A percentile compares a stretch with the other conserved stretches of the same genome.
Conservation (phyloP, 2,113 vertebrate genomes). For the Alethe castanea region DNA sequence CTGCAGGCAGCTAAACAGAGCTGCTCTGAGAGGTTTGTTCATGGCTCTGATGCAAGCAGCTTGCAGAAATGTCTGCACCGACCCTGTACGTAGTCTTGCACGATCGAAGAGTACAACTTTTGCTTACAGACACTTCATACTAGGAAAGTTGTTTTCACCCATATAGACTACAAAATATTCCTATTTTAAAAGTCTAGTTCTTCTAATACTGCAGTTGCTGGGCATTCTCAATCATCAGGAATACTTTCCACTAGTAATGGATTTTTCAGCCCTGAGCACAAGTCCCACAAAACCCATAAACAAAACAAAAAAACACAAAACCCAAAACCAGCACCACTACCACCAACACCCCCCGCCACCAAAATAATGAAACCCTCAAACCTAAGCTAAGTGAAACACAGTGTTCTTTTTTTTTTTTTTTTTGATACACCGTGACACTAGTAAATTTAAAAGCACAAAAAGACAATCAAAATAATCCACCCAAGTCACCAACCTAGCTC, state of each 20-base stretch:
- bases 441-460: neutral
- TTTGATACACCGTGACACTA: neutral
- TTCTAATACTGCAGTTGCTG: neutral
- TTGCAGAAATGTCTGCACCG: neutral
- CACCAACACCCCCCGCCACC: accelerated
- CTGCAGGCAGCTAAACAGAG: neutral
- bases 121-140: neutral
- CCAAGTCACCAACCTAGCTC: neutral
- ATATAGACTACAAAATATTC: neutral
- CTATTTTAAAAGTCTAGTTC: neutral
- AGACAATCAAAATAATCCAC: neutral
- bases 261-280: neutral
- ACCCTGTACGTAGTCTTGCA: neutral
- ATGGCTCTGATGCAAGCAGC: neutral
- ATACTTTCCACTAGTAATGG: neutral
- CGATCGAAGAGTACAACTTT: accelerated
- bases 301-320: neutral
- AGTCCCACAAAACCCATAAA: neutral
- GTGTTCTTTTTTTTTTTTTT: neutral
- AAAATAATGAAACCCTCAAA: neutral
- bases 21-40: neutral
- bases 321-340: neutral
- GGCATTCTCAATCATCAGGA: neutral
- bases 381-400: neutral
- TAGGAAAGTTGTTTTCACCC: neutral